Evolutionary conservation across 2,888 invertebrate genomes (phyloP), one percentile per base, ranked within the genome.

Genomic region (Tuta absoluta): DNA sequence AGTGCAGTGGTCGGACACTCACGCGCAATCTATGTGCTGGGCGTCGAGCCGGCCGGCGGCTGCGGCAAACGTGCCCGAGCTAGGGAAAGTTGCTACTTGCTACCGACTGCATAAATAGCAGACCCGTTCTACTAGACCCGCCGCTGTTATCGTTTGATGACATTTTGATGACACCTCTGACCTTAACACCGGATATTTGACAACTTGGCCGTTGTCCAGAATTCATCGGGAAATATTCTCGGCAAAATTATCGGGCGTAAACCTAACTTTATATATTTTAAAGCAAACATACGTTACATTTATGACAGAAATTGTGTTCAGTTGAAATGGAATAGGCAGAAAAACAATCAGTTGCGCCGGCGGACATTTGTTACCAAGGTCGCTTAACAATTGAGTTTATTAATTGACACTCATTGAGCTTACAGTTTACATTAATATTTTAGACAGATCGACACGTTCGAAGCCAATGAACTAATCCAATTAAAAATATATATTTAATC

Each of bases 1-100:
- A 90, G 83, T 80, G 81, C 87, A 82, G 38, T 79, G 79, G 83
- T 79, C 76, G 85, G 84, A 81, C 12, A 53, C 24, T 23, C 51
- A 72, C 83, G 79, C 77, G 41, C 69, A 72, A 75, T 79, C 79
- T 80, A 81, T 74, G 75, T 75, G 69, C 70, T 64, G 68, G 65
- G 67, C 65, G 66, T 68, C 66, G 70, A 64, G 38, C 51, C 73
- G n/a, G n/a, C n/a, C n/a, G 79, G 90, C 56, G 37, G 60, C 45
- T 2, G 41, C n/a, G 41, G 17, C 56, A 17, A 28, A n/a, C 67
- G 67, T 65, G 65, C 68, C 67, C 67, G 70, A 63, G 48, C 53
- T 74, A 79, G 90, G 84, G 89, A 91, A 91, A 91, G 89, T 90
- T 85, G 84, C 81, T 78, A 45, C 45, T 45, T 41, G 41, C 41